Percentiles rank a stretch among this genome's conserved stretches.
Evolutionary conservation across 2,888 invertebrate genomes (phyloP).

Genomic region (Euphydryas editha): DNA sequence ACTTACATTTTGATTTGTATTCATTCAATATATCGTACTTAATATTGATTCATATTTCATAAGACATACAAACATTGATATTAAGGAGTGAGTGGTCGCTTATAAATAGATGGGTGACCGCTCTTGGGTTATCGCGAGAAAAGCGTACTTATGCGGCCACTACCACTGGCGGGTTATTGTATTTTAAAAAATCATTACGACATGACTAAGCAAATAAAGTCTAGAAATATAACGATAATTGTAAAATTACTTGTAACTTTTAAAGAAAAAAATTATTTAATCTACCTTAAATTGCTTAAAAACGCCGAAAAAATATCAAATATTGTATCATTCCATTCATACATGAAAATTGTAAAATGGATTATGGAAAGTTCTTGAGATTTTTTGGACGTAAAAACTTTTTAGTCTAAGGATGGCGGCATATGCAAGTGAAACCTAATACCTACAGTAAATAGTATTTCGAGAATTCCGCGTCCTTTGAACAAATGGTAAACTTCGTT

Average conservation of each 20-base stretch:
- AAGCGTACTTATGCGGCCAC: slow-evolving; percentile 36
- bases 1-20: slow-evolving; percentile 6
- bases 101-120: slow-evolving; percentile 47
- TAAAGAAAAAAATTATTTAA: too few species aligned
- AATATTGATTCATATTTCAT: slow-evolving; percentile 25
- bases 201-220: too few species aligned
- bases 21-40: not conserved
- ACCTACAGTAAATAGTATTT: not conserved
- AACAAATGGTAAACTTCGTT: slow-evolving; percentile 20
- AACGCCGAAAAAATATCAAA: too few species aligned
- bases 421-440: not conserved
- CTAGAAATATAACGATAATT: too few species aligned
- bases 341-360: too few species aligned
- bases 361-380: too few species aligned
- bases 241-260: too few species aligned
- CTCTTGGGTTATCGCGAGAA: slow-evolving; percentile 46
- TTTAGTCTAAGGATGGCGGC: too few species aligned
- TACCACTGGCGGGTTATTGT: slow-evolving; percentile 16
- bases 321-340: too few species aligned
- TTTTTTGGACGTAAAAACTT: too few species aligned
- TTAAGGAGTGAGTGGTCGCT: slow-evolving; percentile 26
- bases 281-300: too few species aligned
- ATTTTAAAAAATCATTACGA: not conserved
- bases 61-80: slow-evolving; percentile 17
- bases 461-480: not conserved